Evolutionary conservation across 2,888 invertebrate genomes (phyloP).

Genomic region (Hemithea aestivaria): DNA sequence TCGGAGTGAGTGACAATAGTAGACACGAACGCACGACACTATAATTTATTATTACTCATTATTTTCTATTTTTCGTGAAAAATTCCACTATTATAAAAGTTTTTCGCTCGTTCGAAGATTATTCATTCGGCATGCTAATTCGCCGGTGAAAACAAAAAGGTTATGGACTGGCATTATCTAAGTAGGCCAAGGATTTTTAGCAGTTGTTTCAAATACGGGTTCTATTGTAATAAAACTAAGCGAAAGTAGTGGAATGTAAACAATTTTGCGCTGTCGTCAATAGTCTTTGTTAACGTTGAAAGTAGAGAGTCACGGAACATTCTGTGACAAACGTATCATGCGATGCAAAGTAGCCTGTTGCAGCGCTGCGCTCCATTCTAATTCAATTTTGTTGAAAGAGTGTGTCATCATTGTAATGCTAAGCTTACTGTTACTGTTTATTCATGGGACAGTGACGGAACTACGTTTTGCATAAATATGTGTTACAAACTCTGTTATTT

Average conservation of each 20-base stretch:
- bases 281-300: slow-evolving; percentile 15
- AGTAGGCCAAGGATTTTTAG: slow-evolving; percentile 26
- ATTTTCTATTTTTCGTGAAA: slow-evolving; percentile 8
- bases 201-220: slow-evolving; percentile 17
- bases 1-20: slow-evolving; percentile 34
- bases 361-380: slow-evolving; percentile 15
- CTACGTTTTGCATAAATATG: too few species aligned
- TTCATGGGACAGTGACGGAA: too few species aligned
- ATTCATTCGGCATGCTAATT: slow-evolving; percentile 26
- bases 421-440: slow-evolving; percentile 8
- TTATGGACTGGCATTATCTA: slow-evolving; percentile 27
- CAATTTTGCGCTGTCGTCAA: slow-evolving; percentile 19
- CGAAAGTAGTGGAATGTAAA: slow-evolving; percentile 16
- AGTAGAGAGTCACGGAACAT: slow-evolving; percentile 22
- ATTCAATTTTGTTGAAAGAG: slow-evolving; percentile 19
- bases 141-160: slow-evolving; percentile 25
- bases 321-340: slow-evolving; percentile 22
- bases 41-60: slow-evolving; percentile 12
- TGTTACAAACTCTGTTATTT: too few species aligned
- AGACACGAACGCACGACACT: slow-evolving; percentile 13
- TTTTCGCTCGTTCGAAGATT: slow-evolving; percentile 13
- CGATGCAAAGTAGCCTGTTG: slow-evolving; percentile 26
- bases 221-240: slow-evolving; percentile 17
- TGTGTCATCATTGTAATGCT: slow-evolving; percentile 11
- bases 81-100: slow-evolving; percentile 18